Conservation (phyloP, 2,113 vertebrate species). For the Macrotus californicus region DNA sequence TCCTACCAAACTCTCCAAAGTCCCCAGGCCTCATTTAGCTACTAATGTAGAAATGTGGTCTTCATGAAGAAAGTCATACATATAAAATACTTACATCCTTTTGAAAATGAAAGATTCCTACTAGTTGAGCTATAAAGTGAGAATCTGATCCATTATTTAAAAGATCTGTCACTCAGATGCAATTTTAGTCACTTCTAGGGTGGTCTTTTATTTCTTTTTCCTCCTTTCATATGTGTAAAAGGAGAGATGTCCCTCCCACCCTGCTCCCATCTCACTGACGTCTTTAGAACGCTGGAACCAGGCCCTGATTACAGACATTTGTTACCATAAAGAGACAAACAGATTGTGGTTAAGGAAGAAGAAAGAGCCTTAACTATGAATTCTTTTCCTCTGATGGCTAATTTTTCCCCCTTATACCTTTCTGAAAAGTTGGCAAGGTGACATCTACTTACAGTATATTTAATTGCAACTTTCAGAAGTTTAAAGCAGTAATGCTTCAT, state of each 20-base stretch:
- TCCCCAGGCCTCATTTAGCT: not conserved
- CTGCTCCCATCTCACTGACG: not conserved
- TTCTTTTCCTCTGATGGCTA: constrained; percentile 37
- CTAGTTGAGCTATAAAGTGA: not conserved
- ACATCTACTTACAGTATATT: constrained; percentile 50
- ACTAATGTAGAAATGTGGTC: not conserved
- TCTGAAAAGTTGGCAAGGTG: constrained; percentile 57
- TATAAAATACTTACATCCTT: not conserved
- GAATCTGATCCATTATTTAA: constrained; percentile 31
- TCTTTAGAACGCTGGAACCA: constrained; percentile 56
- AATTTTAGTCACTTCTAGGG: constrained; percentile 15
- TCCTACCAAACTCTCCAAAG: not conserved
- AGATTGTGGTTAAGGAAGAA: constrained; percentile 27
- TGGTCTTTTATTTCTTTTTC: constrained; percentile 37
- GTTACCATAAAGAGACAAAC: constrained; percentile 43
- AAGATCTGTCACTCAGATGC: constrained; percentile 25
- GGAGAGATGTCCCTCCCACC: not conserved
- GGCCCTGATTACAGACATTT: constrained; percentile 53
- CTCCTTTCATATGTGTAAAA: not conserved
- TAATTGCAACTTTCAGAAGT: constrained; percentile 63
- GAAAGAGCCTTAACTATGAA: constrained; percentile 63
- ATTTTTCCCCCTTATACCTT: constrained; percentile 46
- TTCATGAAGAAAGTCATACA: constrained; percentile 1
- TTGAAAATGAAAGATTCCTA: constrained; percentile 25
- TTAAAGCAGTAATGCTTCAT: constrained; percentile 40